Evolutionary conservation across 2,113 vertebrate genomes (phyloP).

Genomic region (Lagopus muta): DNA sequence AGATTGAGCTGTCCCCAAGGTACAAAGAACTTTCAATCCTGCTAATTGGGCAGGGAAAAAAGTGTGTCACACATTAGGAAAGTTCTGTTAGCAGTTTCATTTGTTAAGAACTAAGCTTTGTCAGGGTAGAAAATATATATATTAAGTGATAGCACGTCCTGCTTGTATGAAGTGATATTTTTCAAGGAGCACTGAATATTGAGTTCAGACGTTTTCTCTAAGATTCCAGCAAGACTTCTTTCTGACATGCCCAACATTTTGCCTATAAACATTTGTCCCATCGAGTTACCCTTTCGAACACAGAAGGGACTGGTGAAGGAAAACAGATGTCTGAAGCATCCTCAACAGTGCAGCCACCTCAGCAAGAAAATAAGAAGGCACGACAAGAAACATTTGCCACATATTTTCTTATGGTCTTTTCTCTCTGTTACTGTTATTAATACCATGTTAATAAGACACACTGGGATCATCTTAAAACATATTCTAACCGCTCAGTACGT

Average conservation of each 20-base stretch:
- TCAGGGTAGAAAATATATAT: not conserved
- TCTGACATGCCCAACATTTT: conserved; percentile 1
- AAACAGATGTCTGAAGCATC: conserved; percentile 14
- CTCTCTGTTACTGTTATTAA: conserved; percentile 1
- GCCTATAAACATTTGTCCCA: conserved; percentile 14
- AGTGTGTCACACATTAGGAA: not conserved
- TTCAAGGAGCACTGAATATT: not conserved
- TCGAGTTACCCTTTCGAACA: not conserved
- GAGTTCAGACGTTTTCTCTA: not conserved
- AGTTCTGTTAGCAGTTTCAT: not conserved
- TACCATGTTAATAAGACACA: not conserved
- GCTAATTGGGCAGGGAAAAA: not conserved
- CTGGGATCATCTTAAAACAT: not conserved
- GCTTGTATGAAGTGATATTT: not conserved
- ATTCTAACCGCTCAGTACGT: conserved; percentile 28
- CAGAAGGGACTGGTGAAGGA: not conserved
- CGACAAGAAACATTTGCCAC: not conserved
- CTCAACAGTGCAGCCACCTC: not conserved
- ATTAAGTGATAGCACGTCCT: not conserved
- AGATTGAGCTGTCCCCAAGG: not conserved
- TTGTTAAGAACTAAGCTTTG: not conserved
- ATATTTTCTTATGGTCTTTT: not conserved
- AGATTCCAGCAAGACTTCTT: not conserved
- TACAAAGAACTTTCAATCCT: not conserved
- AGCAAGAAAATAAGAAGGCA: not conserved